Evolutionary conservation across 2,797 vertebrate genomes (phyloP).

Genomic region (Epinephelus awoara): DNA sequence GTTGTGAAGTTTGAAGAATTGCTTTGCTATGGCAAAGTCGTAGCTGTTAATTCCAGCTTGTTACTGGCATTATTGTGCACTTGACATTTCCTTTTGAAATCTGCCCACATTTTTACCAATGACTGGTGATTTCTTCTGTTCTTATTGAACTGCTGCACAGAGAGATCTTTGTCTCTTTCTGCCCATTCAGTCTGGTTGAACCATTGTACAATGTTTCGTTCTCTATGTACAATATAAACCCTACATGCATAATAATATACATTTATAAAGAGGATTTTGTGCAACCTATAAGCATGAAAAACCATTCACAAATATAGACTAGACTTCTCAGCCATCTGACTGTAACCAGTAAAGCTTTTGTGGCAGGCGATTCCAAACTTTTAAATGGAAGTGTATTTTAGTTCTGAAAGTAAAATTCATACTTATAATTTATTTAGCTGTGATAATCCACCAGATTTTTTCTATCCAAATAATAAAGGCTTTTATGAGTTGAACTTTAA

Average conservation of each 20-base stretch:
- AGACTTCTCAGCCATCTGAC: background rate
- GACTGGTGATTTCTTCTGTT: too few relatives aligned
- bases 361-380: background rate
- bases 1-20: too few relatives aligned
- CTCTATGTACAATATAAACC: background rate
- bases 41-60: too few relatives aligned
- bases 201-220: background rate
- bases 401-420: background rate
- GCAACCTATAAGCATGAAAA: background rate
- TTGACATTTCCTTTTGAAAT: too few relatives aligned
- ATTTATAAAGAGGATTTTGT: too few relatives aligned
- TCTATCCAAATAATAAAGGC: background rate
- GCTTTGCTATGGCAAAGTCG: too few relatives aligned
- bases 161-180: too few relatives aligned
- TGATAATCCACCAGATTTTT: background rate
- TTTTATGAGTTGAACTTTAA: background rate
- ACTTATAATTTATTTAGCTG: background rate
- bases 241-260: background rate
- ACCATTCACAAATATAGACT: background rate
- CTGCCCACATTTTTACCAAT: too few relatives aligned
- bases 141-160: too few relatives aligned
- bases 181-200: slow-evolving; percentile 3
- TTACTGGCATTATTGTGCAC: too few relatives aligned
- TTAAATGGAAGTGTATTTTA: background rate
- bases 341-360: background rate